Percentiles rank a stretch among this genome's conserved stretches.
phyloP scores from a whole-genome alignment of 2,888 invertebrate species.

The Cephus sareptanus region DNA sequence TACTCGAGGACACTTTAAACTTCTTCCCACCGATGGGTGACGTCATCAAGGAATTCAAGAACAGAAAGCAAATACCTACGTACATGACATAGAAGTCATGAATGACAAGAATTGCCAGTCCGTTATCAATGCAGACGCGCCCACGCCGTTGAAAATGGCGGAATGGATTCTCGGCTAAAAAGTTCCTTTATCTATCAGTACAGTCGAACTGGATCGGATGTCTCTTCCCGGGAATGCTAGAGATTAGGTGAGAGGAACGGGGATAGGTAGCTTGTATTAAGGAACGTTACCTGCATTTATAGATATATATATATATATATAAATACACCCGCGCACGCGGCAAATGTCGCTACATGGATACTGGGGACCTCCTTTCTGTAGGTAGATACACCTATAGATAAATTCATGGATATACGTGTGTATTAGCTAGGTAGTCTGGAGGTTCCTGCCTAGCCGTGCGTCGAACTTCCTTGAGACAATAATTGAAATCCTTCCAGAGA shows the following conservation, averaged over 20 bases:
- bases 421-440: slow-evolving; percentile 6
- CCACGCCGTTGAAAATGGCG: not conserved
- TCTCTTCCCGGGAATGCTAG: not conserved
- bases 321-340: not conserved
- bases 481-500: slow-evolving; percentile 47
- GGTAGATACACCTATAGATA: not conserved
- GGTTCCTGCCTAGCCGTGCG: slow-evolving; percentile 55
- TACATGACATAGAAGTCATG: not conserved
- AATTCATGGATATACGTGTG: not conserved
- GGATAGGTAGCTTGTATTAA: not conserved
- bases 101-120: not conserved
- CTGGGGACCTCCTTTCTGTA: not conserved
- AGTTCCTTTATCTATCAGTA: not conserved
- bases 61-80: not conserved
- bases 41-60: not conserved
- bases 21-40: not conserved
- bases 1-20: not conserved
- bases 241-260: not conserved
- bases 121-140: not conserved
- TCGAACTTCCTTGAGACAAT: slow-evolving; percentile 58
- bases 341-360: not conserved
- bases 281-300: not conserved
- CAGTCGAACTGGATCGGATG: not conserved
- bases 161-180: slow-evolving; percentile 13
- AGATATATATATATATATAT: not conserved